Evolutionary conservation across 2,797 vertebrate species (phyloP).

Genomic region (Anguilla obscura): DNA sequence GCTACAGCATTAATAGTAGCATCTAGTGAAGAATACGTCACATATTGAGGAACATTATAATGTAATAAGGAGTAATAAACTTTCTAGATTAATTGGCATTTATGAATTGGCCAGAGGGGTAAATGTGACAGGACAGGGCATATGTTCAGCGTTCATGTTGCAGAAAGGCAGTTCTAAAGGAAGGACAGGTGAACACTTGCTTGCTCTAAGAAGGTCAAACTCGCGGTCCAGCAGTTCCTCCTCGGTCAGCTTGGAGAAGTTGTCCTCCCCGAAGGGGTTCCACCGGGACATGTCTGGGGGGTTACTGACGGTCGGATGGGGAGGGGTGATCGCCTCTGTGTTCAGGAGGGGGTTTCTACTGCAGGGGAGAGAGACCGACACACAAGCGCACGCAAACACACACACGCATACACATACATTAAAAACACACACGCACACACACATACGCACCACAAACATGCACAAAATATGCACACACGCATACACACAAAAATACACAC

Average conservation of each 20-base stretch:
- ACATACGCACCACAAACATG: not conserved
- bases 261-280: slow-evolving; percentile 98
- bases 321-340: slow-evolving; percentile 69
- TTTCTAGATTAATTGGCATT: not conserved
- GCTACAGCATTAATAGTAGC: not conserved
- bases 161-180: not conserved
- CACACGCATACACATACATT: not conserved
- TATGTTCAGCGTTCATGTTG: not conserved
- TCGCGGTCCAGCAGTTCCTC: slow-evolving; percentile 96
- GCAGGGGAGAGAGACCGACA: not conserved
- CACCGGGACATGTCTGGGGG: slow-evolving; percentile 96
- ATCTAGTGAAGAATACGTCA: not conserved
- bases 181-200: slow-evolving; percentile 75
- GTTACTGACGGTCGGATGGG: slow-evolving; percentile 77
- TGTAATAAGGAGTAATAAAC: not conserved
- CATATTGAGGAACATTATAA: no score
- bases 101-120: not conserved
- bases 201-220: slow-evolving; percentile 97
- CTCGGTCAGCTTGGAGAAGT: slow-evolving; percentile 94
- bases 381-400: not conserved
- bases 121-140: not conserved
- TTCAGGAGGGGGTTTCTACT: slow-evolving; percentile 72
- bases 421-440: not conserved
- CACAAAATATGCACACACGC: no score
- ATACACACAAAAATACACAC: not conserved